Evolutionary conservation across 2,888 invertebrate genomes (phyloP), one percentile per base, ranked within the genome.

Genomic region (Mayetiola destructor): DNA sequence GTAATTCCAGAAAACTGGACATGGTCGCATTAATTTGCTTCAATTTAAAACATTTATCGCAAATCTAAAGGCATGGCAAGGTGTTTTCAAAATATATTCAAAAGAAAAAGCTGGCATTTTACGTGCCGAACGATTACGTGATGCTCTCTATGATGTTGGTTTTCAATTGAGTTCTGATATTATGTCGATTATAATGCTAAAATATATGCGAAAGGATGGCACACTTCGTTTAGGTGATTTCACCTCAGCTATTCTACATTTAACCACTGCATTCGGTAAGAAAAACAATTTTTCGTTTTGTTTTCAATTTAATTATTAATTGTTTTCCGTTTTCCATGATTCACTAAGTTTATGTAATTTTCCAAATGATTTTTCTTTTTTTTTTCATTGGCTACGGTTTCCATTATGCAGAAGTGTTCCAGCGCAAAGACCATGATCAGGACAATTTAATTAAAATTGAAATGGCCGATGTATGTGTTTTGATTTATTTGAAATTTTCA

Each of bases 41-140:
- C 89, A 92, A 66, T 93, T 92, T 70, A 91, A 89, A 69, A 90
- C 92, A 66, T 77, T 93, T 61, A 89, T 93, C 83, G 89, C 88
- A 65, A 92, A 90, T 65, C 72, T 93, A 52, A 92, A 91, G 66
- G 82, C 85, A 60, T 92, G 92, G 92, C 92, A 93, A 67, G 82
- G 85, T 21, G 84, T 89, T 2, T 93, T 93, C 71, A 88, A 88
- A 70, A 85, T 84, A 63, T 91, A 93, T 68, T 87, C 91, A 6
- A 85, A 88, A 65, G 91, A 92, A 68, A 91, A 90, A 69, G 88
- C 89, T 59, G 92, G 92, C 2, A 89, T 93, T 14, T 73, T 93
- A 29, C 82, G 88, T 64, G 90, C 90, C 0, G 93, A 93, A 71
- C 76, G 89, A 60, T 73, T 92, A 57, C 76, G 85, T 30, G 91